Evolutionary conservation across 2,888 invertebrate genomes (phyloP).

Genomic region (Tyria jacobaeae): DNA sequence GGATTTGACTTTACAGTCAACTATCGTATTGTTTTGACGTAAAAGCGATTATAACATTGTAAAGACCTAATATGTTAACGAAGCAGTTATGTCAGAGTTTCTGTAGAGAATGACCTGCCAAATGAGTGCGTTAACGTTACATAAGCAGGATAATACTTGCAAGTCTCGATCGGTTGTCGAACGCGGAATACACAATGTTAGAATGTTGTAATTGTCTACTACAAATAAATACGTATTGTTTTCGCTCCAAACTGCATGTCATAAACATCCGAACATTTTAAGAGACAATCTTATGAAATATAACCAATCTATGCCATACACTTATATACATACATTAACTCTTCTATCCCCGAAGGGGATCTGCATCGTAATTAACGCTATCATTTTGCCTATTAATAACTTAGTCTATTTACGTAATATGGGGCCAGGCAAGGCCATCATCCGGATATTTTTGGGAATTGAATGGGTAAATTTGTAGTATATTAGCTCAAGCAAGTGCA

Average conservation of each 20-base stretch:
- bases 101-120: background rate
- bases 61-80: conserved; percentile 7
- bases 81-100: conserved; percentile 8
- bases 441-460: too few species aligned
- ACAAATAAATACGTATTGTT: background rate
- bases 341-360: too few species aligned
- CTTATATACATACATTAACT: too few species aligned
- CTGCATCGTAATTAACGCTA: too few species aligned
- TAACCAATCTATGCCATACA: too few species aligned
- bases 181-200: conserved; percentile 15
- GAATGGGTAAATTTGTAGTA: too few species aligned
- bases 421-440: too few species aligned
- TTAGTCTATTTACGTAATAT: too few species aligned
- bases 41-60: background rate
- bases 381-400: too few species aligned
- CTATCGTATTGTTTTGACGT: background rate
- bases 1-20: too few species aligned
- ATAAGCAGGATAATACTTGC: conserved; percentile 16
- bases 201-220: background rate
- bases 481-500: too few species aligned
- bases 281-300: background rate
- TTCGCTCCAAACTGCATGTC: background rate
- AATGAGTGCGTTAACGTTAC: background rate
- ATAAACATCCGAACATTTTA: background rate
- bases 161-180: conserved; percentile 10